These are phyloP conservation scores for Tetranychus piercei DNA, from an alignment of 2,888 invertebrate genomes.

Conservation along the genomic window DNA sequence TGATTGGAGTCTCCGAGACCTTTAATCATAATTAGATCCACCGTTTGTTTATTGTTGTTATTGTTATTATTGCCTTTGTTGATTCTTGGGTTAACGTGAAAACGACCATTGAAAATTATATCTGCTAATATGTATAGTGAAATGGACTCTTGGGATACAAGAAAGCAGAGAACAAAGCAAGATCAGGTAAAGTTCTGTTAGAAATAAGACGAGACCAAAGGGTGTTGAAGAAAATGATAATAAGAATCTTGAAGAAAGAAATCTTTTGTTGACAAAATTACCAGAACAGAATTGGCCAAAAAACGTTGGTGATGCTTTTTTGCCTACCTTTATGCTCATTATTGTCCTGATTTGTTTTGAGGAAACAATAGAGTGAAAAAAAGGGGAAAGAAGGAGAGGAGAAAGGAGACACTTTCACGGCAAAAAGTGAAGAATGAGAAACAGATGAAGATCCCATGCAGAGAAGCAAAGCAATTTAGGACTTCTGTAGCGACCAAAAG, in stretches of 20 bases:
- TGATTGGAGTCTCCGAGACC: neutral
- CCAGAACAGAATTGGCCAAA: neutral
- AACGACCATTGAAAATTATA: neutral
- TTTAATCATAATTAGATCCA: neutral
- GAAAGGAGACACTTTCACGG: too few species aligned
- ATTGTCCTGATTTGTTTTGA: neutral
- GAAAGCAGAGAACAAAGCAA: neutral
- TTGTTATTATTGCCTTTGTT: neutral
- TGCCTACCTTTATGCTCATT: neutral
- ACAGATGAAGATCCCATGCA: neutral
- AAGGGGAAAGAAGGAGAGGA: neutral
- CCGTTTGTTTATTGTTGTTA: neutral
- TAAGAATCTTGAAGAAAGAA: neutral
- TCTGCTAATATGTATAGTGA: neutral
- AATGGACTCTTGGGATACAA: neutral
- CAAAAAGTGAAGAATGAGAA: neutral
- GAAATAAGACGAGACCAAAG: neutral
- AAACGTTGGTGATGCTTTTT: neutral
- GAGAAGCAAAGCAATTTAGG: neutral
- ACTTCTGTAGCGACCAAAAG: neutral
- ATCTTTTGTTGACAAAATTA: conserved; percentile 1
- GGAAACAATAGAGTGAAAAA: neutral
- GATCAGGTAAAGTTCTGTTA: neutral
- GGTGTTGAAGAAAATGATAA: neutral
- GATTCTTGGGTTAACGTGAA: neutral